Conservation (phyloP, 2,797 vertebrate genomes). For the Buceros bicornis region DNA sequence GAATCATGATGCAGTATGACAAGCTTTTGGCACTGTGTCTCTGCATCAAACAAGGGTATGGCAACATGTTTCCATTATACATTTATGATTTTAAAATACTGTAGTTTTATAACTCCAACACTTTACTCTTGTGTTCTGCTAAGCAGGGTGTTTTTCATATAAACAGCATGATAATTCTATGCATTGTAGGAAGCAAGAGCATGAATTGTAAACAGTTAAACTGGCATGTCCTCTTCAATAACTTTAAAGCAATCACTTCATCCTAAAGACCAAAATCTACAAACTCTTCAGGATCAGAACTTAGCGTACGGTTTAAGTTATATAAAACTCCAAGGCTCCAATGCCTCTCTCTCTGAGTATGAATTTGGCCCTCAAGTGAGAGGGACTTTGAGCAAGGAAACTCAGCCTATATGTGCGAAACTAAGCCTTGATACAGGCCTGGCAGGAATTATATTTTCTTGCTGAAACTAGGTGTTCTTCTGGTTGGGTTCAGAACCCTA, state of each 20-base stretch:
- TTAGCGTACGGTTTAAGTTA: not conserved
- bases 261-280: not conserved
- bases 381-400: not conserved
- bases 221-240: not conserved
- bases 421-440: not conserved
- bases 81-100: slow-evolving; percentile 56
- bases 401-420: not conserved
- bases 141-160: not conserved
- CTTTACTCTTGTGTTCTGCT: slow-evolving; percentile 41
- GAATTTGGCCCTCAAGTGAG: not conserved
- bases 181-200: slow-evolving; percentile 6
- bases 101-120: slow-evolving; percentile 19
- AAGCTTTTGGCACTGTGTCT: slow-evolving; percentile 42
- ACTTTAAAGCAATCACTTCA: not conserved
- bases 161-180: slow-evolving; percentile 18
- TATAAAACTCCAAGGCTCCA: not conserved
- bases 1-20: slow-evolving; percentile 42
- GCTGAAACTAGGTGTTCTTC: not conserved
- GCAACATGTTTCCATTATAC: slow-evolving; percentile 44
- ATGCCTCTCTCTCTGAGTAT: not conserved
- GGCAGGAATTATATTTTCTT: not conserved
- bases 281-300: not conserved
- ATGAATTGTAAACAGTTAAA: slow-evolving; percentile 35
- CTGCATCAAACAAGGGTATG: not conserved
- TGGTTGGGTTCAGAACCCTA: not conserved